Conservation (phyloP, 2,888 invertebrate species). For the Harpalus rufipes region DNA sequence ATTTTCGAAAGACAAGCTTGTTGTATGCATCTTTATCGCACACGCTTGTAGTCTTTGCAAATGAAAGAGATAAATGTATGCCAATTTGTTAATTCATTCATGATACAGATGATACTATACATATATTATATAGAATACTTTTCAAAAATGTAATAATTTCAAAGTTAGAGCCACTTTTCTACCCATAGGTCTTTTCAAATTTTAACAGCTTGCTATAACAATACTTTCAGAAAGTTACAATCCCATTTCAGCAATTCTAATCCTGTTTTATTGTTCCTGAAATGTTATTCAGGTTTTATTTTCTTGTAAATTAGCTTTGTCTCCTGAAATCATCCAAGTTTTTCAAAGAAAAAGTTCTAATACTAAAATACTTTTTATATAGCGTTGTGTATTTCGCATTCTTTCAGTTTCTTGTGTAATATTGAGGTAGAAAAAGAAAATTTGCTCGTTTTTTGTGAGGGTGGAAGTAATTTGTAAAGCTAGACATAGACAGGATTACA, state of each 20-base stretch:
- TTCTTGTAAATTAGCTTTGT: not conserved
- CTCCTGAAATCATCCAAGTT: not conserved
- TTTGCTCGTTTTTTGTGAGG: not conserved
- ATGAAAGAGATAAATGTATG: no score
- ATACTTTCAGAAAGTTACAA: not conserved
- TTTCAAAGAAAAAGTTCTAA: conserved; percentile 4
- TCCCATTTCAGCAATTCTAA: not conserved
- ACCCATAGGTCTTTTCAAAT: not conserved
- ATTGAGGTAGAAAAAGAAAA: conserved; percentile 20
- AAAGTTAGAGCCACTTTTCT: not conserved
- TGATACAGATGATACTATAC: no score
- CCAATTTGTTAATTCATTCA: no score
- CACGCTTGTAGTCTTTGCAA: no score
- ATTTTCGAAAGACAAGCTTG: no score
- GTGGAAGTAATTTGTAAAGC: conserved; percentile 15
- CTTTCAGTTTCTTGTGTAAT: conserved; percentile 4
- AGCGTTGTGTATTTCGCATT: not conserved
- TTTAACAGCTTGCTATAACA: not conserved
- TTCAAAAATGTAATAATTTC: no score
- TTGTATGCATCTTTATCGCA: no score
- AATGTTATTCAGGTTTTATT: not conserved
- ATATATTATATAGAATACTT: no score
- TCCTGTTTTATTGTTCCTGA: not conserved
- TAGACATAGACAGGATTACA: conserved; percentile 21
- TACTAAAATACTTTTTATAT: conserved; percentile 26